Conservation (phyloP, 2,888 invertebrate species). For the Amphipyra tragopoginis region DNA sequence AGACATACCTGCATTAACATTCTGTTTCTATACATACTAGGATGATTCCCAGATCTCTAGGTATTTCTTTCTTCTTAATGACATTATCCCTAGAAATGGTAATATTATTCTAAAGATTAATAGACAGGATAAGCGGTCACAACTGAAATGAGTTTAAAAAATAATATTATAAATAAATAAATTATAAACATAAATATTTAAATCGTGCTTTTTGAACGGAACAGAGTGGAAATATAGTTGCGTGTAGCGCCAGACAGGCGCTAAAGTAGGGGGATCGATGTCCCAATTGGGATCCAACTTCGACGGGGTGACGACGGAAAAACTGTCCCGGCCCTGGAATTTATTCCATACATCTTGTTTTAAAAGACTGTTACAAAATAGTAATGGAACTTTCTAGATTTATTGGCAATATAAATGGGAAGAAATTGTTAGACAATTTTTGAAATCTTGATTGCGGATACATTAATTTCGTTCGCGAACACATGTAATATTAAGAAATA, state of each 20-base stretch:
- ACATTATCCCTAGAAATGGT: too few species aligned
- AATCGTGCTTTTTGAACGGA: constrained; percentile 54
- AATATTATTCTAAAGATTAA: too few species aligned
- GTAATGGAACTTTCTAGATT: constrained; percentile 43
- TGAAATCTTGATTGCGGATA: constrained; percentile 47
- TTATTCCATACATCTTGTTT: constrained; percentile 54
- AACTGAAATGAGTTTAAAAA: too few species aligned
- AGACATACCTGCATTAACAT: background rate
- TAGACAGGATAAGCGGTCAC: too few species aligned
- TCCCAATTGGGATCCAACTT: constrained; percentile 77
- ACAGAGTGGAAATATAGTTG: constrained; percentile 64
- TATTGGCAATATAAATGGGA: constrained; percentile 39
- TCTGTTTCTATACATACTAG: constrained; percentile 32
- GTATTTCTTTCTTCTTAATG: too few species aligned
- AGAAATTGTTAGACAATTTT: constrained; percentile 15
- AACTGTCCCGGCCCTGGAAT: constrained; percentile 63
- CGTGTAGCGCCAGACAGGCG: constrained; percentile 75
- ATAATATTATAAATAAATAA: too few species aligned
- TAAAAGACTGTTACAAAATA: constrained; percentile 47
- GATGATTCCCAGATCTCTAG: too few species aligned
- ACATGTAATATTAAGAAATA: constrained; percentile 14
- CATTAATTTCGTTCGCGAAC: constrained; percentile 46
- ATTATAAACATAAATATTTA: constrained; percentile 8
- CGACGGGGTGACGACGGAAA: constrained; percentile 68
- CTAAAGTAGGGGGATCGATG: constrained; percentile 75